Percentiles rank a stretch among this genome's conserved stretches.
phyloP scores from a whole-genome alignment of 1,140 invertebrate species.

The Lethocerus indicus region DNA sequence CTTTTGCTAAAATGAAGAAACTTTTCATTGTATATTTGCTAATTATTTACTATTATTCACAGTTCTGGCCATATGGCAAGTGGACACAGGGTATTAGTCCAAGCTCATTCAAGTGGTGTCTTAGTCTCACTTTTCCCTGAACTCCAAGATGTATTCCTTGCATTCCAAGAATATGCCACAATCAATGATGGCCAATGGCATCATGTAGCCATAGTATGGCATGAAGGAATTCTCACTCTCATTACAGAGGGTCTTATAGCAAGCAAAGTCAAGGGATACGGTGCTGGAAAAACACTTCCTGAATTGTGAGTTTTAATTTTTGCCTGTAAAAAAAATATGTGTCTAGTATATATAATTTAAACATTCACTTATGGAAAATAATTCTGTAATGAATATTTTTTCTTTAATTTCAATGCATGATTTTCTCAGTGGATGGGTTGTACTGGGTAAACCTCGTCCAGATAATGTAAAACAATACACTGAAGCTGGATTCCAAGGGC shows the following conservation, averaged over 20 bases:
- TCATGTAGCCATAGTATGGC: conserved; percentile 84
- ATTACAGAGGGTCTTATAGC: conserved; percentile 88
- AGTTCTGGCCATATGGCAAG: conserved; percentile 61
- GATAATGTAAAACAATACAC: conserved; percentile 54
- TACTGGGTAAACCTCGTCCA: conserved; percentile 74
- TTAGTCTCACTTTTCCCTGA: conserved; percentile 78
- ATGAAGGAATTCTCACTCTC: conserved; percentile 61
- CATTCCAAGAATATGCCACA: conserved; percentile 78
- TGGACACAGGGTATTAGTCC: conserved; percentile 61
- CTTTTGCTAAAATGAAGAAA: neutral
- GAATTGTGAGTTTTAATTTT: conserved; percentile 45
- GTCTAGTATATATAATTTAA: too few relatives aligned
- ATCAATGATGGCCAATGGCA: conserved; percentile 95
- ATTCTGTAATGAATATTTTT: neutral
- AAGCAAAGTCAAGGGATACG: conserved; percentile 73
- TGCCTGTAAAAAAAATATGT: too few relatives aligned
- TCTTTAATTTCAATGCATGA: neutral
- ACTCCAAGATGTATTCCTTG: conserved; percentile 74
- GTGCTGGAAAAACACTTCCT: conserved; percentile 54
- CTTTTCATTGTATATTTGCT: neutral
- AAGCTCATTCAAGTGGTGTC: conserved; percentile 78
- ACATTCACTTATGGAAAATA: too few relatives aligned
- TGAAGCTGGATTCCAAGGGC: conserved; percentile 84
- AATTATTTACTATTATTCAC: conserved; percentile 19
- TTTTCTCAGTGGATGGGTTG: conserved; percentile 69